Evolutionary conservation across 2,113 vertebrate species (phyloP).

Genomic region (Microtus oregoni): DNA sequence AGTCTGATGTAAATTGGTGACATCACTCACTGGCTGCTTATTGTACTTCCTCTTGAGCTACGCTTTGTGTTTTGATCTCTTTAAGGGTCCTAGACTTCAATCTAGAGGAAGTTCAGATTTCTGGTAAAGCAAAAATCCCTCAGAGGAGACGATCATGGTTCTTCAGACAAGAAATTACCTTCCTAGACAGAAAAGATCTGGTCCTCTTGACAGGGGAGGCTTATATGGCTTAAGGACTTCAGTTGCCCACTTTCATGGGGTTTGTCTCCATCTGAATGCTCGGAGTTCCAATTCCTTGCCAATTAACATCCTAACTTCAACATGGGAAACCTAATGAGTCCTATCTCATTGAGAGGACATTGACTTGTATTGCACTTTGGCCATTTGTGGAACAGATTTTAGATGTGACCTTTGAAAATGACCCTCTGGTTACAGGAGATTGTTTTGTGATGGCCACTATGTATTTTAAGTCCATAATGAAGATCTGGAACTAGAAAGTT

Average conservation of each 20-base stretch:
- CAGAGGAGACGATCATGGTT: neutral
- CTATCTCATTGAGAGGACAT: neutral
- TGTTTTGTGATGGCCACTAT: neutral
- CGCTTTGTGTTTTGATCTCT: neutral
- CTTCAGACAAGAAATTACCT: neutral
- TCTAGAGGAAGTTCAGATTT: slow-evolving; percentile 23
- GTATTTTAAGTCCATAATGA: neutral
- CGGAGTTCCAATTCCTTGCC: neutral
- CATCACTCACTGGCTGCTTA: neutral
- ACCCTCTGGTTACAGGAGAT: neutral
- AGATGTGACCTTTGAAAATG: slow-evolving; percentile 19
- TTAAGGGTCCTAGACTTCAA: neutral
- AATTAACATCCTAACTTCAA: neutral
- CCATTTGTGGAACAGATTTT: neutral
- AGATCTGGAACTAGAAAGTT: neutral
- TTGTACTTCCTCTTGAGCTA: neutral
- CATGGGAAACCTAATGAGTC: neutral
- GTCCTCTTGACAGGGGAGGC: neutral
- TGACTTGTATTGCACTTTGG: neutral
- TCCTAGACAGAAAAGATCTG: neutral
- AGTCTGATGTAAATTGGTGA: neutral
- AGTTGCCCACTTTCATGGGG: neutral
- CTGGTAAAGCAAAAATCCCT: neutral
- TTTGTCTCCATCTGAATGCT: neutral
- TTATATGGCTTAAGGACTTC: neutral